These are phyloP conservation scores for Diphyllodes magnificus DNA, from an alignment of 2,113 vertebrate genomes.

Conservation along the genomic window DNA sequence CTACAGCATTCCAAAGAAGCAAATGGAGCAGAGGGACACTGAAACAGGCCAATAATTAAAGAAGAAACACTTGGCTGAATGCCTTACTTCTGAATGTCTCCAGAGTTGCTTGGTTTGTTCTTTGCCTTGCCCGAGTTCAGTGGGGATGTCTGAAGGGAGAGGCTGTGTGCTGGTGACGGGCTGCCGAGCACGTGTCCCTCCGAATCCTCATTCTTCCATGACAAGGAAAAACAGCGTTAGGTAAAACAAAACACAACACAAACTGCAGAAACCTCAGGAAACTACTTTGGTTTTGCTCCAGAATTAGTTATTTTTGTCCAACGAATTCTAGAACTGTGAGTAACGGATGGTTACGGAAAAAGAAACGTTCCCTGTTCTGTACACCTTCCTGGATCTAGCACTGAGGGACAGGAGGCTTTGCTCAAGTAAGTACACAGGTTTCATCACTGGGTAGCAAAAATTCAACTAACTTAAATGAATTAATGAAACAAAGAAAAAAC, in stretches of 20 bases:
- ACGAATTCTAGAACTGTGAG: not conserved
- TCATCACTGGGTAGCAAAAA: not conserved
- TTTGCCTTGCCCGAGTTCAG: slow-evolving; percentile 52
- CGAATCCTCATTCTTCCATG: slow-evolving; percentile 55
- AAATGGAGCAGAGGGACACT: not conserved
- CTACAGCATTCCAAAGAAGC: not conserved
- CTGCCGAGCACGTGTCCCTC: not conserved
- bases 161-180: not conserved
- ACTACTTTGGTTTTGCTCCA: not conserved
- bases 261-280: not conserved
- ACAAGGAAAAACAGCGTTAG: not conserved
- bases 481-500: not conserved
- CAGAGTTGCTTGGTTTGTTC: slow-evolving; percentile 65
- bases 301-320: not conserved
- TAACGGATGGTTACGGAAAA: fast-evolving
- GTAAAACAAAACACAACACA: not conserved
- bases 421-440: not conserved
- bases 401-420: not conserved
- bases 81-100: slow-evolving; percentile 84
- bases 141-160: slow-evolving; percentile 1
- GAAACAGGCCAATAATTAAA: not conserved
- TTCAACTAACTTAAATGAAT: not conserved
- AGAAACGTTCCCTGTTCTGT: not conserved
- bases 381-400: not conserved
- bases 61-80: not conserved